Evolutionary conservation across 64 coral and sea anemone genomes (phyloP).

Genomic region (Stylophora pistillata): DNA sequence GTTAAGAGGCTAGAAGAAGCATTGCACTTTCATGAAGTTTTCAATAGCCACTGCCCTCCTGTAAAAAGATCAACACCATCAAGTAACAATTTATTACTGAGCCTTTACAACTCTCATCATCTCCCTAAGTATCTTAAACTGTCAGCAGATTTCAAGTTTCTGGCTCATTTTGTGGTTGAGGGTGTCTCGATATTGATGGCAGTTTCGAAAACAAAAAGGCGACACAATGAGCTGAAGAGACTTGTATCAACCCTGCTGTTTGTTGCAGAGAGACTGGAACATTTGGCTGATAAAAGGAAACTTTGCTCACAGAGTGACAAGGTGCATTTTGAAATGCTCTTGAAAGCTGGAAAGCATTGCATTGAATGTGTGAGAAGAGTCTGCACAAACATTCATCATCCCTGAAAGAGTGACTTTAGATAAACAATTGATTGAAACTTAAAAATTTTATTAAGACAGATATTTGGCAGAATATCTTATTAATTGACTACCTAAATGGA

Average conservation of each 20-base stretch:
- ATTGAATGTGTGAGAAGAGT: slow-evolving; percentile 20
- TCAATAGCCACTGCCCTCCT: not conserved
- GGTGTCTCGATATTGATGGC: slow-evolving; percentile 55
- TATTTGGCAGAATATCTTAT: no score
- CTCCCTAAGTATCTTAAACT: slow-evolving; percentile 32
- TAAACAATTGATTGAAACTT: not conserved
- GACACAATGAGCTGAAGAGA: slow-evolving; percentile 22
- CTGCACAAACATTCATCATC: not conserved
- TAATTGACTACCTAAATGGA: no score
- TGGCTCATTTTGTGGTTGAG: slow-evolving; percentile 70
- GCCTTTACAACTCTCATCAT: slow-evolving; percentile 23
- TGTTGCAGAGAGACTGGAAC: slow-evolving; percentile 48
- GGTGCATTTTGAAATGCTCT: slow-evolving; percentile 4
- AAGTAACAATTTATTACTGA: not conserved
- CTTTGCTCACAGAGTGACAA: slow-evolving; percentile 1
- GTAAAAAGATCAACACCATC: not conserved
- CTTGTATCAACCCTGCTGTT: slow-evolving; percentile 33
- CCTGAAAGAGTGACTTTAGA: not conserved
- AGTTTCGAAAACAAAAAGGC: slow-evolving; percentile 49
- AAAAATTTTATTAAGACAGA: no score
- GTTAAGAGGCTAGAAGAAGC: slow-evolving; percentile 28
- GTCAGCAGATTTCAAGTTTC: slow-evolving; percentile 61
- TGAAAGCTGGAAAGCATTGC: slow-evolving; percentile 24
- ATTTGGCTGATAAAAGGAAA: slow-evolving; percentile 26
- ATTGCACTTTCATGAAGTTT: not conserved